Percentiles rank a stretch among this genome's conserved stretches.
These are phyloP conservation scores for Ophion obscuratus DNA, from an alignment of 2,888 invertebrate genomes.

Conservation along the genomic window DNA sequence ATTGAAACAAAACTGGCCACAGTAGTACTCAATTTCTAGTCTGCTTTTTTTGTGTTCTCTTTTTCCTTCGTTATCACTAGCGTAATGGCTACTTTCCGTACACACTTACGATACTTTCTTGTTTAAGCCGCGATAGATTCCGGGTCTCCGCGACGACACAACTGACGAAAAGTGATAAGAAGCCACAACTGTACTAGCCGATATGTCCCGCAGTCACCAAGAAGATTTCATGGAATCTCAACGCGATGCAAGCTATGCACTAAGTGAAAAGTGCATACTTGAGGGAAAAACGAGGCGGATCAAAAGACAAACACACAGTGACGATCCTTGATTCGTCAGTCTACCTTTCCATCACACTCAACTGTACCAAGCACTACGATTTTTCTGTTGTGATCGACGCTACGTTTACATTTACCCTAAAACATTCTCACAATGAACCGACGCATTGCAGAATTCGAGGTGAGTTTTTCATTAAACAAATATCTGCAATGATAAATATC, in stretches of 20 bases:
- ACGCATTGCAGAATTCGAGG: conserved; percentile 21
- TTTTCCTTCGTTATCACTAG: not conserved
- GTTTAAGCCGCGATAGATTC: conserved; percentile 1
- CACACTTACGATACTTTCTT: not conserved
- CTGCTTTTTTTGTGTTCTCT: not conserved
- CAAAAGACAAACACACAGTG: not conserved
- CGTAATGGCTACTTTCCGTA: not conserved
- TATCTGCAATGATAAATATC: not conserved
- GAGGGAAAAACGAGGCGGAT: conserved; percentile 4
- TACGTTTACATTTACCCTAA: not conserved
- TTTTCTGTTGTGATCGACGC: not conserved
- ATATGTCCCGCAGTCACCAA: conserved; percentile 25
- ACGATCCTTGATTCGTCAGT: not conserved
- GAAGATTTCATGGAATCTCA: conserved; percentile 36
- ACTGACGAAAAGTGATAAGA: conserved; percentile 25
- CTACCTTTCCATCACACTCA: conserved; percentile 6
- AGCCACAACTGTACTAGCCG: conserved; percentile 7
- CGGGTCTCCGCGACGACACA: not conserved
- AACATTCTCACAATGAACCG: conserved; percentile 31
- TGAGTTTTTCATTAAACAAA: conserved; percentile 27
- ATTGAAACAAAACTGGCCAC: too few species aligned
- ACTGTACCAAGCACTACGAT: not conserved
- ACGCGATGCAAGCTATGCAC: conserved; percentile 26
- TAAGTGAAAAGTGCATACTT: conserved; percentile 20
- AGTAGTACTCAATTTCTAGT: too few species aligned